These are phyloP conservation scores for Polydesmus complanatus DNA, from an alignment of 2,888 invertebrate species.

Conservation along the genomic window DNA sequence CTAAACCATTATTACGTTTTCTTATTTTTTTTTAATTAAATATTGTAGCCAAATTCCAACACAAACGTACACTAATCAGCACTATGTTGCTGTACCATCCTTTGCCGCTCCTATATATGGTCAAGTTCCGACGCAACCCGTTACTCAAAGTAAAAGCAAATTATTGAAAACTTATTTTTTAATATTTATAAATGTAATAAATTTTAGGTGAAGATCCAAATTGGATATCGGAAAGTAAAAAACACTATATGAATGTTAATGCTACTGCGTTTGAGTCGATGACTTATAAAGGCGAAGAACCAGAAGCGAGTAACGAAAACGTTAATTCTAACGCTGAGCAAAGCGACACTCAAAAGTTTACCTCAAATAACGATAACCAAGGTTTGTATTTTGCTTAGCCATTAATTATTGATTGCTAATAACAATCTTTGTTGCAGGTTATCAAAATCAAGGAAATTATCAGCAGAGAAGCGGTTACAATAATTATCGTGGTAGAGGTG, in stretches of 20 bases:
- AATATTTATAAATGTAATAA: neutral
- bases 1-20: neutral
- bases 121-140: conserved; percentile 3
- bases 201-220: neutral
- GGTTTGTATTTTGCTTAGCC: neutral
- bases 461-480: neutral
- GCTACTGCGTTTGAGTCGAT: conserved; percentile 16
- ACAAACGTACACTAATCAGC: conserved; percentile 75
- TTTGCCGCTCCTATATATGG: conserved; percentile 5
- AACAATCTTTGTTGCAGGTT: neutral
- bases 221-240: conserved; percentile 14
- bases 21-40: neutral
- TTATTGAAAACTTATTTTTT: neutral
- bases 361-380: conserved; percentile 1
- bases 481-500: neutral
- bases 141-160: conserved; percentile 6
- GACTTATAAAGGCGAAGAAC: conserved; percentile 4
- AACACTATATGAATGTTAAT: conserved; percentile 18
- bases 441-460: neutral
- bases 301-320: neutral
- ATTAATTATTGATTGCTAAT: neutral
- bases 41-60: conserved; percentile 44
- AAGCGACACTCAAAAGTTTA: neutral
- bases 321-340: neutral
- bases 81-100: conserved; percentile 39